Percentiles rank a stretch among this genome's conserved stretches.
Evolutionary conservation across 2,113 vertebrate genomes (phyloP).

Genomic region (Hystrix brachyura): DNA sequence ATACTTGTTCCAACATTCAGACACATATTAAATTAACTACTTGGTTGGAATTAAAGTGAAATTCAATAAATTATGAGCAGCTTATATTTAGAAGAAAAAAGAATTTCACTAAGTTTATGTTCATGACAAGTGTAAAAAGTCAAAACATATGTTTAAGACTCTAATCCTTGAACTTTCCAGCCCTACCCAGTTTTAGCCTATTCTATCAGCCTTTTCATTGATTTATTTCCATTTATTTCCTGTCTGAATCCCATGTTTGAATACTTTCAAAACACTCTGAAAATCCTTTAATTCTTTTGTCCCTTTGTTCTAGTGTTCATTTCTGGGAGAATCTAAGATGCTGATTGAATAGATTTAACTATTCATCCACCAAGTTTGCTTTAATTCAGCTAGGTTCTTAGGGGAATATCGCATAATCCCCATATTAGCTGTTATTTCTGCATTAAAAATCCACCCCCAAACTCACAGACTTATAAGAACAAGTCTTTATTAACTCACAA

Average conservation of each 20-base stretch:
- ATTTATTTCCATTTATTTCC: slow-evolving; percentile 28
- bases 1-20: slow-evolving; percentile 58
- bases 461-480: background rate
- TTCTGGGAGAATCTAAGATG: background rate
- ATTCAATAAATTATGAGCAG: slow-evolving; percentile 78
- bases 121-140: background rate
- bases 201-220: background rate
- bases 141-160: slow-evolving; percentile 5
- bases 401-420: background rate
- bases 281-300: slow-evolving; percentile 19
- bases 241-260: background rate
- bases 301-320: background rate
- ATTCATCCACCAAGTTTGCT: background rate
- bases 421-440: background rate
- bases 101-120: background rate
- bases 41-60: slow-evolving; percentile 80
- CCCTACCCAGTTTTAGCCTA: background rate
- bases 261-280: background rate
- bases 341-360: background rate
- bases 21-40: slow-evolving; percentile 55
- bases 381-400: background rate
- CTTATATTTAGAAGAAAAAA: slow-evolving; percentile 30
- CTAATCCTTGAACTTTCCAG: background rate
- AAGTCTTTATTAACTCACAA: background rate
- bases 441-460: background rate